Conservation (phyloP, 2,888 invertebrate genomes). For the Drosophila meridiana region DNA sequence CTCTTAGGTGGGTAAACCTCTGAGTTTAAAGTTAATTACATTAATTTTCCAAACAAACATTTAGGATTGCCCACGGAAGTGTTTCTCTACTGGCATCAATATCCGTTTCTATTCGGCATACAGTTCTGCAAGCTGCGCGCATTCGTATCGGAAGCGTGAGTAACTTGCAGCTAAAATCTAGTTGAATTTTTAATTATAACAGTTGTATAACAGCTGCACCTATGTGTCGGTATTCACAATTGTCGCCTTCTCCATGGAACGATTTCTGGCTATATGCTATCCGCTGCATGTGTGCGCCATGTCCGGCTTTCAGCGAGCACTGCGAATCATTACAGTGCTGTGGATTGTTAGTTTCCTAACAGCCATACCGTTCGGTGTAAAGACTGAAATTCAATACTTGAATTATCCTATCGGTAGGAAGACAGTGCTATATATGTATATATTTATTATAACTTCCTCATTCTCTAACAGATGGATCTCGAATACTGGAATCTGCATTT, state of each 20-base stretch:
- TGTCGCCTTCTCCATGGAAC: slow-evolving; percentile 95
- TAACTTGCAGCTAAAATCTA: slow-evolving; percentile 57
- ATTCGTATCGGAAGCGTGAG: slow-evolving; percentile 94
- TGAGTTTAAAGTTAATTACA: neutral
- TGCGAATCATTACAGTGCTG: slow-evolving; percentile 90
- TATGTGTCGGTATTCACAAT: slow-evolving; percentile 96
- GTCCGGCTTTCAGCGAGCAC: slow-evolving; percentile 92
- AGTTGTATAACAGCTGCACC: slow-evolving; percentile 88
- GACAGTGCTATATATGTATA: slow-evolving; percentile 20
- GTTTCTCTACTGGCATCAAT: slow-evolving; percentile 94
- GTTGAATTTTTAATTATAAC: neutral
- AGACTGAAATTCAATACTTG: slow-evolving; percentile 91
- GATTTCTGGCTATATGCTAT: slow-evolving; percentile 96
- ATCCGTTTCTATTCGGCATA: slow-evolving; percentile 93
- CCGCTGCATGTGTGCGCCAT: slow-evolving; percentile 93
- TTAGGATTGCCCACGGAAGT: slow-evolving; percentile 94
- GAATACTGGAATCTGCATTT: slow-evolving; percentile 91
- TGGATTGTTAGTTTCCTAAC: slow-evolving; percentile 92
- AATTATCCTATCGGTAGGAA: slow-evolving; percentile 89
- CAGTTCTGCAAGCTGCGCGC: slow-evolving; percentile 93
- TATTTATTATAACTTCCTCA: neutral
- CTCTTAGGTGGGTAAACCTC: slow-evolving; percentile 89
- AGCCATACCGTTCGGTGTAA: slow-evolving; percentile 91
- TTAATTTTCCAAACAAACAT: neutral
- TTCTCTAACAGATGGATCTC: slow-evolving; percentile 84